Evolutionary conservation across 2,888 invertebrate genomes (phyloP), one percentile per base, ranked within the genome.

Genomic region (Sinodicranocentrus sp.): DNA sequence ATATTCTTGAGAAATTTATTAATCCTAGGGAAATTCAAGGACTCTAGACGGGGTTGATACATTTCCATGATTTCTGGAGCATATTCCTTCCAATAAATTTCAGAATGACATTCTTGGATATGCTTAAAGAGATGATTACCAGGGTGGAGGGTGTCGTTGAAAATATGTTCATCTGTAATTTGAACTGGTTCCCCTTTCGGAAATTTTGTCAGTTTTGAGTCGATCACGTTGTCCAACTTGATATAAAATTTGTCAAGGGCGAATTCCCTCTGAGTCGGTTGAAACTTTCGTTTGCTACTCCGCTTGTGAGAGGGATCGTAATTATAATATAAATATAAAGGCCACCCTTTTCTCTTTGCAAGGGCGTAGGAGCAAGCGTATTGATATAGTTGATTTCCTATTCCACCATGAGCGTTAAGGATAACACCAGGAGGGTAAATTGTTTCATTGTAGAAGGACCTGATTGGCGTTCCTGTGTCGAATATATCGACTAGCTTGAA

Each of bases 231-330:
- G n/a, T 57, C 28, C 28, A 75, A n/a, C 10, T 54, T 65, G 15
- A 75, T 68, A 33, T 68, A n/a, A 28, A 82, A 82, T 25, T 68
- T 8, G 75, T 82, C 82, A 17, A 82, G 19, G 5, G 59, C 73
- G 59, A 82, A 75, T 6, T 75, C 67, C 17, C 82, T 8, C 8
- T 67, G n/a, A 0, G 21, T 1, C 0, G 59, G 23, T 26, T 21
- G 15, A 25, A 75, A 82, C 6, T 8, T 19, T 33, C 75, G 63
- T 13, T 61, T 21, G 1, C n/a, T n/a, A n/a, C n/a, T n/a, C n/a
- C n/a, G n/a, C n/a, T n/a, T n/a, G n/a, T n/a, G n/a, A n/a, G 19
- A 43, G 17, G 1, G 25, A n/a, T 54, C 13, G 1, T 2, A 17
- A 1, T 6, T 19, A n/a, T 48, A 28, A 17, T 65, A 8, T 10